Conservation (phyloP, 2,113 vertebrate species). For the Chitala chitala region DNA sequence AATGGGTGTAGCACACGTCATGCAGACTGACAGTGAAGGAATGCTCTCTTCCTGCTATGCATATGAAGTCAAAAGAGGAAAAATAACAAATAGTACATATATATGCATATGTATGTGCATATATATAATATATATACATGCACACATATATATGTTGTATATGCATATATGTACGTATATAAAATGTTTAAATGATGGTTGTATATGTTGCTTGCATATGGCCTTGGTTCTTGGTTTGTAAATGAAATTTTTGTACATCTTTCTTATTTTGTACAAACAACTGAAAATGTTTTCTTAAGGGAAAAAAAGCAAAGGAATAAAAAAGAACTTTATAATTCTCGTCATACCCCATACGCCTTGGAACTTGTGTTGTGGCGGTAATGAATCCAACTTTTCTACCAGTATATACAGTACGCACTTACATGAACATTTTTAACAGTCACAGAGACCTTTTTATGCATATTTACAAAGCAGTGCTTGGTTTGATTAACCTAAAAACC, state of each 20-base stretch:
- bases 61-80: conserved; percentile 61
- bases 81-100: conserved; percentile 23
- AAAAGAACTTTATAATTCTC: conserved; percentile 84
- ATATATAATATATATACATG: neutral
- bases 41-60: conserved; percentile 77
- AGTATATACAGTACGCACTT: conserved; percentile 53
- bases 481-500: conserved; percentile 83
- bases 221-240: conserved; percentile 96
- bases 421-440: conserved; percentile 93
- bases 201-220: conserved; percentile 93
- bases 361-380: conserved; percentile 91
- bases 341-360: conserved; percentile 93
- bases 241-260: conserved; percentile 98
- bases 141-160: too few relatives aligned
- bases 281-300: conserved; percentile 50
- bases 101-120: neutral
- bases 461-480: conserved; percentile 79
- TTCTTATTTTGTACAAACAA: conserved; percentile 98
- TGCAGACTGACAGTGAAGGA: conserved; percentile 41
- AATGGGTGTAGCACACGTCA: conserved; percentile 53
- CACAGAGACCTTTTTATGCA: conserved; percentile 89
- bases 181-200: conserved; percentile 68
- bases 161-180: conserved; percentile 13
- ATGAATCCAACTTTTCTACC: conserved; percentile 94
- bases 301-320: conserved; percentile 15